Conservation (phyloP, 2,113 vertebrate species). For the Lipophrys pholis region DNA sequence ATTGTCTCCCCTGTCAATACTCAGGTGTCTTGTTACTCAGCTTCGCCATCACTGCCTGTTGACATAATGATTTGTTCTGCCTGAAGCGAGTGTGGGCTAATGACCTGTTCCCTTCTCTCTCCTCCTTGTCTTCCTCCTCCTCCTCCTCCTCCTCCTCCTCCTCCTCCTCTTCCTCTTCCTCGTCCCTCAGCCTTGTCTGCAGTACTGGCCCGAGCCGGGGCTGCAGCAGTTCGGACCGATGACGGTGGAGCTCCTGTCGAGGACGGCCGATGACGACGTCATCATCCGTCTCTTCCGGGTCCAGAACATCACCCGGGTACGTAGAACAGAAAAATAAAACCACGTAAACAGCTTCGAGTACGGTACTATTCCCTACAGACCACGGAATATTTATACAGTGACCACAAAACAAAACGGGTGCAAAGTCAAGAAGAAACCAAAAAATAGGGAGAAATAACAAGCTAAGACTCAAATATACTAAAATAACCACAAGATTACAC, state of each 20-base stretch:
- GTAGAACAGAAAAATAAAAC: conserved; percentile 31
- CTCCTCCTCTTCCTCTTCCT: not conserved
- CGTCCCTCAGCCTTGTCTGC: conserved; percentile 82
- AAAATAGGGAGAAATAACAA: too few relatives aligned
- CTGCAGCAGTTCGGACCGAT: conserved; percentile 94
- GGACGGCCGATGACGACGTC: conserved; percentile 89
- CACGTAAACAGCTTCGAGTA: too few relatives aligned
- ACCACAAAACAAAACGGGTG: too few relatives aligned
- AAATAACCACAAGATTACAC: too few relatives aligned
- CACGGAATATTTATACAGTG: too few relatives aligned
- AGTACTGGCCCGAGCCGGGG: conserved; percentile 96
- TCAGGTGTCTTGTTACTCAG: conserved; percentile 67
- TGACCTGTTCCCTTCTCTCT: conserved; percentile 23
- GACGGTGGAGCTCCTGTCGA: conserved; percentile 93
- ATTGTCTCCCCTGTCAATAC: conserved; percentile 72
- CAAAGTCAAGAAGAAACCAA: too few relatives aligned
- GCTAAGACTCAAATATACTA: too few relatives aligned
- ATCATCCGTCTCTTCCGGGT: conserved; percentile 94
- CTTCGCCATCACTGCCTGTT: conserved; percentile 45
- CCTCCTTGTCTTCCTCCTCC: not conserved
- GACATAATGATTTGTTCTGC: conserved; percentile 65
- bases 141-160: conserved; percentile 75
- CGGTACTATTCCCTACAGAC: too few relatives aligned
- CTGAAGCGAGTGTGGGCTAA: conserved; percentile 48
- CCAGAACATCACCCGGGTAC: conserved; percentile 93